Base-by-base conservation (phyloP, 2,888 invertebrate genomes). In the Salpingus planirostris region DNA sequence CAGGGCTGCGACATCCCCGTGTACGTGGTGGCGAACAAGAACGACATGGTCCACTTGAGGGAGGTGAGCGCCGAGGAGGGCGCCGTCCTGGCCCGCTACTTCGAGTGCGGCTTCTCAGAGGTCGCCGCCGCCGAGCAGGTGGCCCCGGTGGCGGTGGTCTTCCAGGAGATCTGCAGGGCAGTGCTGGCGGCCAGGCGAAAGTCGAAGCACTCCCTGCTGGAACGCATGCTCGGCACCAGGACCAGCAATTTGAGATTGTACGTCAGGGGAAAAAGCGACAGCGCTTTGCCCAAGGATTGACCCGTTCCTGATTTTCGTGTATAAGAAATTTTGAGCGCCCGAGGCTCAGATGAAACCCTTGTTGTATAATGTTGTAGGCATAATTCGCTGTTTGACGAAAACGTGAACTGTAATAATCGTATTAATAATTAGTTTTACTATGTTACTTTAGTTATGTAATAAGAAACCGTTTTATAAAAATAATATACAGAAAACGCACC, bases 81-180 rank as follows among this genome's bases (percentile, higher is more conserved):
- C 15, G 87, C 88, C 59, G 86, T 84, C 47, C 66, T 91, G 29
- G 89, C 89, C 6, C 84, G 88, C 60, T 87, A 89, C 60, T 83
- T 85, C 55, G 89, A 90, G 55, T 89, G 89, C 62, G 80, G 78
- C 56, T 91, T 90, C 64, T 78, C 80, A 21, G 90, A 91, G 65
- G 83, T 90, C 7, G 81, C 89, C 0, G 90, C 90, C 0, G 88
- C 90, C 0, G 90, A 91, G 60, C 88, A 90, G 66, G 83, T 85
- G 6, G 74, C 76, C 32, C 84, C 86, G 57, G 83, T 91, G 3
- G 84, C 84, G 0, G 84, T 87, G 42, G 86, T 82, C 11, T 62
- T 91, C 84, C 67, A 81, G 57, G 89, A 90, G 51, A 72, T 90
- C 13, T 87, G 87, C 60, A 75, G 85, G 12, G 86, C 89, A 51